Base-by-base conservation (phyloP, 2,888 invertebrate genomes). In the Lapara coniferarum region DNA sequence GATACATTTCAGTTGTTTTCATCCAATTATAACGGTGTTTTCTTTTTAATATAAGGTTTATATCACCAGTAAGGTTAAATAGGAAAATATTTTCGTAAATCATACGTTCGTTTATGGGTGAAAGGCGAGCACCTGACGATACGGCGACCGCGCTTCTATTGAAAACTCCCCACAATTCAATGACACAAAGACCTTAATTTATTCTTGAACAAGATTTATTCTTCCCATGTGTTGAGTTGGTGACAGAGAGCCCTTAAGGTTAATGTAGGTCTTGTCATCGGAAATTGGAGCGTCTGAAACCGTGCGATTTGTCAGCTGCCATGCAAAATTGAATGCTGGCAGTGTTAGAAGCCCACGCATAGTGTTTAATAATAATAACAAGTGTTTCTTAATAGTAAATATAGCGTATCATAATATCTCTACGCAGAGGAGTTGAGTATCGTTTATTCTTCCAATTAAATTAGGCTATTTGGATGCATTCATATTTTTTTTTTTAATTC, bases 131-230 rank as follows among this genome's bases (percentile, higher is more conserved):
- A 81, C 81, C 82, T 81, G 81, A 80, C 78, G 77, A 77, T 81
- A 79, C 78, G 78, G 75, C 74, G 73, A 72, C 78, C 77, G 76
- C 77, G 80, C 74, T 76, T 77, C 79, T 79, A 84, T 85, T 85
- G 83, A 85, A 82, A 81, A 81, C 79, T 78, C 84, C 81, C 83
- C 80, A 82, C 85, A 80, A 88, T 89, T 89, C 84, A 84, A 82
- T 84, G 85, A 82, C 89, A 90, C 88, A 90, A 91, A 89, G 87
- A 87, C 89, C 86, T 90, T 92, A 92, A 92, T 92, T 92, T 91
- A 92, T 91, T 92, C 91, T 89, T 90, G 88, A 90, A 90, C 85
- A 84, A 86, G 87, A 89, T 90, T 90, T 89, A 91, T 90, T 90
- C 86, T 86, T 85, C 86, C 81, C 83, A 78, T 88, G 86, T 84